Percentiles rank a stretch among this genome's conserved stretches.
Evolutionary conservation across 2,113 vertebrate genomes (phyloP).

Genomic region (Daphoenositta chrysoptera): DNA sequence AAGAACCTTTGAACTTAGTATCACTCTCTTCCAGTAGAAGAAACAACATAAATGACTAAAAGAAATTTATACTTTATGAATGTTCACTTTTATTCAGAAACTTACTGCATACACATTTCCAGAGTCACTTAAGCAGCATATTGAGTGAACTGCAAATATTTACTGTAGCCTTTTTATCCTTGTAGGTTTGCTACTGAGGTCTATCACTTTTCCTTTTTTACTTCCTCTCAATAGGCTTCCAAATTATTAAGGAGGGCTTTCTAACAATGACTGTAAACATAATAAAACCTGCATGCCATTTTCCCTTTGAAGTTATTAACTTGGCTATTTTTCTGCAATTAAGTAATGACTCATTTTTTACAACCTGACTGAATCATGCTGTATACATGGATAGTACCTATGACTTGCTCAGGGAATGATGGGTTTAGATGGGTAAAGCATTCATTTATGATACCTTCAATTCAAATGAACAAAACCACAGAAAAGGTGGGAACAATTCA

Average conservation of each 20-base stretch:
- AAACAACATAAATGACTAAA: background rate
- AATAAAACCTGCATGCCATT: background rate
- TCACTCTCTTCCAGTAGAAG: background rate
- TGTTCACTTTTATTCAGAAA: constrained; percentile 29
- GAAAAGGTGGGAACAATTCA: background rate
- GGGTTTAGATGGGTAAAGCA: background rate
- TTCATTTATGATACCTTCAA: background rate
- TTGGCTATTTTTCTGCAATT: background rate
- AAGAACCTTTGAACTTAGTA: background rate
- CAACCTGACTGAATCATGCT: background rate
- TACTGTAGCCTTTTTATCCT: background rate
- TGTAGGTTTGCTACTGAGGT: background rate
- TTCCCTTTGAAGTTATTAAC: background rate
- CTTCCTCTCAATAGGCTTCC: background rate
- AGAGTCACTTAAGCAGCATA: background rate
- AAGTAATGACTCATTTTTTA: background rate
- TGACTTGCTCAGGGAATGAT: background rate
- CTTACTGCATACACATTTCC: background rate
- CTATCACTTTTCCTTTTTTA: background rate
- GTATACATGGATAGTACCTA: background rate
- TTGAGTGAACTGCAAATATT: background rate
- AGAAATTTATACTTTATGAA: background rate
- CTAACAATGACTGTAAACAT: background rate
- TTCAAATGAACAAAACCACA: background rate
- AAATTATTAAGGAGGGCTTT: background rate